Evolutionary conservation across 2,888 invertebrate species (phyloP), one percentile per base, ranked within the genome.

Genomic region (Agrotis exclamationis): DNA sequence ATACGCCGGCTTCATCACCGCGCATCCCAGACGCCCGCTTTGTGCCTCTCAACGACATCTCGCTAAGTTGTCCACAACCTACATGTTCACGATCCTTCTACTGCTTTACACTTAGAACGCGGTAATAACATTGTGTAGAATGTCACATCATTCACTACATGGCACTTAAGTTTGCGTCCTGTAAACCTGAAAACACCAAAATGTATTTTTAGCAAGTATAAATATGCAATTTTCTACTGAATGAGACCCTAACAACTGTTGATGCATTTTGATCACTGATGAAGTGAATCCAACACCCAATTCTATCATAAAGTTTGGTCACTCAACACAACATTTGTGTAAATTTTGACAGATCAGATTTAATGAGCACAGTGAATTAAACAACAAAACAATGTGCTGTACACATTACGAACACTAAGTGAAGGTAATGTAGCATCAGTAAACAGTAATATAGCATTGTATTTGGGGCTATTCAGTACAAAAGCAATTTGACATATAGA

Each of bases 41-140:
- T 75, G 94, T 95, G 93, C 96, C 96, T 93, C 96, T 91, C 93
- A 95, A 91, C 90, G 96, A 96, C 96, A 96, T 96, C 91, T 90
- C 90, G 84, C 79, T 86, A 75, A 84, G 89, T 87, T 89, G 78
- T 90, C 88, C 92, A 91, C 93, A 93, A 95, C 88, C 96, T 96
- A 96, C 96, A 96, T 96, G 95, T 94, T 96, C 92, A 95, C 91
- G 91, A 93, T 87, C 89, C 91, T 85, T 91, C 90, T 87, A 91
- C 91, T 85, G 89, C 93, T 94, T 95, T 95, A 91, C 95, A 95
- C 95, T 95, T 96, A 84, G 95, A 96, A 85, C 95, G 95, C 70
- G 95, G 95, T 78, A 96, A 91, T 86, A 96, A 90, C 95, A 95
- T 96, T 78, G 95, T 96, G 92, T 95, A 94, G 85, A 94, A 95